Conservation (phyloP, 1,140 invertebrate genomes). For the Pogonomyrmex barbatus region DNA sequence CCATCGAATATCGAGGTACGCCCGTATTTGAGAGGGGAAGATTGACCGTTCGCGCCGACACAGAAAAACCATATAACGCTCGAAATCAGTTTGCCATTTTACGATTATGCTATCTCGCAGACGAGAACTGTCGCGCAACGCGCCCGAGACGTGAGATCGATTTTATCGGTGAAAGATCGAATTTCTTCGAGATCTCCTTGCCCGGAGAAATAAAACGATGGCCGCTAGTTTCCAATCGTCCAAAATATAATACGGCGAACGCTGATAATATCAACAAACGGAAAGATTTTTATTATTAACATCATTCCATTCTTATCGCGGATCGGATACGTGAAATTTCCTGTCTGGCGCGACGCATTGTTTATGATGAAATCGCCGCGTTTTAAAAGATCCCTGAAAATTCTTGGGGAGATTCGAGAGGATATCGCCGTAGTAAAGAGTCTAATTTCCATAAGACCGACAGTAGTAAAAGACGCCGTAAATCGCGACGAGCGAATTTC, state of each 20-base stretch:
- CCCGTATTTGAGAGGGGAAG: slow-evolving; percentile 4
- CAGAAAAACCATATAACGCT: slow-evolving; percentile 49
- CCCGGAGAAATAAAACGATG: slow-evolving; percentile 29
- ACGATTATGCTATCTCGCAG: slow-evolving; percentile 67
- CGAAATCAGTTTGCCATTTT: slow-evolving; percentile 70
- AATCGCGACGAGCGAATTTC: slow-evolving; percentile 25
- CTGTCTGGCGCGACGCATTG: not conserved
- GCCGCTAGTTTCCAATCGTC: not conserved
- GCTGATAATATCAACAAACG: not conserved
- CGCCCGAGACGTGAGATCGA: slow-evolving; percentile 44
- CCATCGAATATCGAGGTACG: slow-evolving; percentile 67
- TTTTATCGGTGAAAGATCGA: slow-evolving; percentile 35
- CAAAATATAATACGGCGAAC: not conserved
- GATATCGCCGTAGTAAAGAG: slow-evolving; percentile 17
- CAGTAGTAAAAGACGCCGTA: slow-evolving; percentile 41
- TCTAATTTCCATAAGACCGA: slow-evolving; percentile 48
- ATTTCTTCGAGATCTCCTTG: not conserved
- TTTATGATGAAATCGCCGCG: slow-evolving; percentile 17
- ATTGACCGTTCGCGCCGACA: slow-evolving; percentile 34
- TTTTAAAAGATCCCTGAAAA: slow-evolving; percentile 7
- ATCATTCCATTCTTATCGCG: slow-evolving; percentile 8
- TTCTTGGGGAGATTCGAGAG: slow-evolving; percentile 3
- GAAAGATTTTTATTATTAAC: not conserved
- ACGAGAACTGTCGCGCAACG: slow-evolving; percentile 37
- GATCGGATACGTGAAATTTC: not conserved